These are phyloP conservation scores for Galeopsomyia nigrocyanea DNA, from an alignment of 2,888 invertebrate species.

Conservation along the genomic window DNA sequence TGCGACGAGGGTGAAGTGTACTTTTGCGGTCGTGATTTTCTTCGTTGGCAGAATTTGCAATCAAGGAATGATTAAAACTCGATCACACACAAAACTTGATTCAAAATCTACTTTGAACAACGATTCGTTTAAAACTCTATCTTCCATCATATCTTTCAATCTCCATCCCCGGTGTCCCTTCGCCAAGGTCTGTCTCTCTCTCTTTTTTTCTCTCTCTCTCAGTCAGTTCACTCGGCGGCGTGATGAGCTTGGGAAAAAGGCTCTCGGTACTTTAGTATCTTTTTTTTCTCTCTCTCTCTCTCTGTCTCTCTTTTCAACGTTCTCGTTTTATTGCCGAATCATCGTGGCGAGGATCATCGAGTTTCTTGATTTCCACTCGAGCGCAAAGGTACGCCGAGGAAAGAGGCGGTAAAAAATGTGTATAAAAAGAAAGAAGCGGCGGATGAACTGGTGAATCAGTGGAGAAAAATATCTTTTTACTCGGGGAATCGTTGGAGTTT, in stretches of 20 bases:
- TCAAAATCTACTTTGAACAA: no score
- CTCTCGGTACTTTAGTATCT: not conserved
- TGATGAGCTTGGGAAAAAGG: not conserved
- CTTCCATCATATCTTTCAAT: no score
- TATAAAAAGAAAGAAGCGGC: conserved; percentile 1
- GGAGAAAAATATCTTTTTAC: not conserved
- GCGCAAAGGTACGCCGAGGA: not conserved
- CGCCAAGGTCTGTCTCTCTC: not conserved
- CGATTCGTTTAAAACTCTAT: no score
- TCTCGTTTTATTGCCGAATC: conserved; percentile 39
- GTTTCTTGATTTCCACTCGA: conserved; percentile 25
- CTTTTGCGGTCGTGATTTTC: no score
- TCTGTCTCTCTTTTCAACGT: conserved; percentile 18
- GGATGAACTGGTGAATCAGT: not conserved
- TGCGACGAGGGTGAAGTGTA: no score
- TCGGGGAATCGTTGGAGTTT: no score
- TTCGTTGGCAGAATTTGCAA: no score
- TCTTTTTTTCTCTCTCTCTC: not conserved
- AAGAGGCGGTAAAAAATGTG: not conserved
- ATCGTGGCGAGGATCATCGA: conserved; percentile 21
- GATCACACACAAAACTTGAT: no score
- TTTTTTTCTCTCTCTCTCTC: not conserved
- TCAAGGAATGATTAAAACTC: no score
- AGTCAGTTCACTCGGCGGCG: not conserved
- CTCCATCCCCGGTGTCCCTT: not conserved